These are phyloP conservation scores for Disparrhopalites patrizii DNA, from an alignment of 2,888 invertebrate species.

Conservation along the genomic window DNA sequence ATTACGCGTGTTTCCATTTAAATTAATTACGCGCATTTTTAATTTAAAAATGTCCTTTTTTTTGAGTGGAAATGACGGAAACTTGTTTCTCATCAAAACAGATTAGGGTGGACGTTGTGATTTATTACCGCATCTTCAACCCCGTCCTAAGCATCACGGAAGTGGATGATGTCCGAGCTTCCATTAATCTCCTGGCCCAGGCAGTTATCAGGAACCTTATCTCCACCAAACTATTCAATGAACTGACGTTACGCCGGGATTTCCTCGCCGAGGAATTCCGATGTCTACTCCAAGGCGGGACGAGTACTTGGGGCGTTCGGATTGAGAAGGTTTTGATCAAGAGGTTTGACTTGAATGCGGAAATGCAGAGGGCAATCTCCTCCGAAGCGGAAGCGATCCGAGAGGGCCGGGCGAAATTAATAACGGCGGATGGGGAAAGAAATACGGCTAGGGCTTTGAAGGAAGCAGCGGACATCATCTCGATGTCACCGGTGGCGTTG, in stretches of 20 bases:
- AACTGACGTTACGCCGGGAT: slow-evolving; percentile 1
- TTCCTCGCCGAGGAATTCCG: neutral
- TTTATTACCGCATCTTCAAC: slow-evolving; percentile 7
- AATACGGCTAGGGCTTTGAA: slow-evolving; percentile 77
- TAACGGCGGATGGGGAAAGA: slow-evolving; percentile 82
- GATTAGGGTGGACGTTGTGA: slow-evolving; percentile 4
- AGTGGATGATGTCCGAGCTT: slow-evolving; percentile 1
- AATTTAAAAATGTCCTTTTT: neutral
- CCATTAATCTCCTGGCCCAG: slow-evolving; percentile 9
- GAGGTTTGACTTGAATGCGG: slow-evolving; percentile 71
- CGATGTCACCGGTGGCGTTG: slow-evolving; percentile 73
- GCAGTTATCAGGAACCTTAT: neutral
- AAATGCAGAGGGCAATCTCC: slow-evolving; percentile 76
- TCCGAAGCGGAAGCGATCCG: slow-evolving; percentile 79
- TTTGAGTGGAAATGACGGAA: neutral
- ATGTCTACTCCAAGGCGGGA: neutral
- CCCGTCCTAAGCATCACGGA: neutral
- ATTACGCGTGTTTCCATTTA: too few species aligned
- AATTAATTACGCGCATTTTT: neutral
- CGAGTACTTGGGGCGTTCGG: slow-evolving; percentile 64
- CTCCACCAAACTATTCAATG: neutral
- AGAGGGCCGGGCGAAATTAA: slow-evolving; percentile 72
- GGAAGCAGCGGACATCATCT: slow-evolving; percentile 82
- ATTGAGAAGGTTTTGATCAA: slow-evolving; percentile 95
- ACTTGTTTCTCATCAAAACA: neutral